Conservation (phyloP, 2,888 invertebrate genomes). For the Chrysolina oricalcia region DNA sequence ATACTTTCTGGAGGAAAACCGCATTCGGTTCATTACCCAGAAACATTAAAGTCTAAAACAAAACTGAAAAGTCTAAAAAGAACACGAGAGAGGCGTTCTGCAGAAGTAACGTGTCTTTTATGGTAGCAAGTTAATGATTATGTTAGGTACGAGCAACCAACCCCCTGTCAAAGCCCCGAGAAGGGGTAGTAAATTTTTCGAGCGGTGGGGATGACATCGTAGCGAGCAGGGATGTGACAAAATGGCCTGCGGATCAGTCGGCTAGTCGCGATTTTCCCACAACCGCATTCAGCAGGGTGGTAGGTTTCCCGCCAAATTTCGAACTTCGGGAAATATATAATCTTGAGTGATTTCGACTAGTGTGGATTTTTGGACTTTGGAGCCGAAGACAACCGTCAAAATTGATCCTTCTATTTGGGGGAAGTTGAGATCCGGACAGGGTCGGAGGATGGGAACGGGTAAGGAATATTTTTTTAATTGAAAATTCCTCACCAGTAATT, state of each 20-base stretch:
- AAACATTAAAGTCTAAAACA: constrained; percentile 33
- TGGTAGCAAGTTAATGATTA: constrained; percentile 54
- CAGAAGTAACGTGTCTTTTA: constrained; percentile 43
- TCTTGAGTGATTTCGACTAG: constrained; percentile 7
- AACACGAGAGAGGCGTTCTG: constrained; percentile 32
- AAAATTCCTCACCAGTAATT: too few species aligned
- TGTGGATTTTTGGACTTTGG: constrained; percentile 30
- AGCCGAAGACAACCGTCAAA: constrained; percentile 59
- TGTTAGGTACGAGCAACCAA: constrained; percentile 48
- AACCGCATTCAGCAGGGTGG: constrained; percentile 41
- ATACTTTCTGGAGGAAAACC: background rate
- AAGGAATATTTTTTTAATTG: constrained; percentile 54
- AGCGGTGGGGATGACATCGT: constrained; percentile 68
- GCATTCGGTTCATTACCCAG: background rate
- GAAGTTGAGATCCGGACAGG: constrained; percentile 76
- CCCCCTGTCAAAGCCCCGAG: constrained; percentile 45
- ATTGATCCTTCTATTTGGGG: constrained; percentile 76
- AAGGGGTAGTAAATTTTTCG: constrained; percentile 62
- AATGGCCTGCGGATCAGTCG: constrained; percentile 75
- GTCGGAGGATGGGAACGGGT: constrained; percentile 86
- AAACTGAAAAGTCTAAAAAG: constrained; percentile 39
- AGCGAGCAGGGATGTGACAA: constrained; percentile 74
- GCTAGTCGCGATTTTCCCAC: constrained; percentile 64
- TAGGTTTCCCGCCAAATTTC: constrained; percentile 27
- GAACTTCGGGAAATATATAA: background rate